Evolutionary conservation across 2,797 vertebrate species (phyloP), one percentile per base, ranked within the genome.

Genomic region (Sparus aurata): DNA sequence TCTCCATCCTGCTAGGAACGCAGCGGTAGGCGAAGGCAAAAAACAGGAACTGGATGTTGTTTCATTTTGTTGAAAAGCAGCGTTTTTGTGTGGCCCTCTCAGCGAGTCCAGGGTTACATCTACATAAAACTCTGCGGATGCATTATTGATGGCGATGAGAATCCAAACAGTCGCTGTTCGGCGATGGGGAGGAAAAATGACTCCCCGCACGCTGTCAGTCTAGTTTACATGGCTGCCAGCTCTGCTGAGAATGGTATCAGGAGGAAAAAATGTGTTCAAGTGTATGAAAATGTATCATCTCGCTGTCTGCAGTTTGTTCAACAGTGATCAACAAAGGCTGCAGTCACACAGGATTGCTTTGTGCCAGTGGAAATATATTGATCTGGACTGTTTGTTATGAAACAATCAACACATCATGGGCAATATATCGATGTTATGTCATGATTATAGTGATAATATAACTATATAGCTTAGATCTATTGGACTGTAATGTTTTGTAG

Each of bases 21-120:
- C 82, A 78, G 86, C 79, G 62, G 69, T 75, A 18, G 76, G 66
- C 60, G 67, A 66, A 65, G 69, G 38, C 64, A 72, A 18, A 70
- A 74, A 81, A 73, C 67, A 83, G 82, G 76, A 89, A 82, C 65
- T 58, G 60, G 80, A 85, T 22, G 25, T 64, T 55, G 72, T 79
- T 86, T 73, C 34, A 73, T 78, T 83, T 72, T n/a, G 47, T 16
- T 73, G 57, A 70, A 60, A 85, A 86, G 63, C 49, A 18, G 12
- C 16, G 3, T 58, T 80, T 59, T 73, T 45, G 58, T 38, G 67
- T 57, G 67, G 25, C 53, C 49, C 27, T 50, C 16, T 30, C n/a
- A 60, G 73, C 2, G 11, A 78, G 63, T 52, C 70, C 46, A 18
- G 62, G n/a, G 10, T 23, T 17, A 17, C 53, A 81, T 85, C 73